Percentiles rank a stretch among this genome's conserved stretches.
Conservation (phyloP, 2,113 vertebrate species). For the Scatophagus argus region DNA sequence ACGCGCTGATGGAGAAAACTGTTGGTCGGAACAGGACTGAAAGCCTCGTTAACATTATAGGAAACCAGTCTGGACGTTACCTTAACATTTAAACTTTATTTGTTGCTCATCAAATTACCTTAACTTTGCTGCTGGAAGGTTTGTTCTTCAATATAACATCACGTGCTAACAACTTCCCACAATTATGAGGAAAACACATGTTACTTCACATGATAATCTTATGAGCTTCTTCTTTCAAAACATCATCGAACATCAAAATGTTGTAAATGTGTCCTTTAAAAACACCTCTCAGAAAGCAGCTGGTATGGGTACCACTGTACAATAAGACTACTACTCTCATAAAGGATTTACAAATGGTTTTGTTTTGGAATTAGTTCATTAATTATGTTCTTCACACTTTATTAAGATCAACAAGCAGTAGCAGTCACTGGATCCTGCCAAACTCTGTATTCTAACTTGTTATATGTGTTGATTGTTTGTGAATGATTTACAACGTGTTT, state of each 20-base stretch:
- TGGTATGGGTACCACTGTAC: background rate
- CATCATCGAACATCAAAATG: background rate
- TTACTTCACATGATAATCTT: constrained; percentile 16
- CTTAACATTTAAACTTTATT: background rate
- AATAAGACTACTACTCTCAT: too few species aligned
- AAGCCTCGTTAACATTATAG: background rate
- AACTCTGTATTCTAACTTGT: too few species aligned
- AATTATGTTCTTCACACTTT: too few species aligned
- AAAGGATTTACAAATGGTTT: too few species aligned
- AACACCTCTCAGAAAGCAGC: background rate
- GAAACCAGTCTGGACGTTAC: background rate
- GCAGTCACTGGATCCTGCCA: too few species aligned
- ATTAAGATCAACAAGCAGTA: too few species aligned
- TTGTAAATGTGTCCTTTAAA: background rate
- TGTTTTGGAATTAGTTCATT: too few species aligned
- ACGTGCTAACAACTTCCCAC: background rate
- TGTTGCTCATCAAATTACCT: background rate
- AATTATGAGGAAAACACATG: background rate
- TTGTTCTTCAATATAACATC: background rate
- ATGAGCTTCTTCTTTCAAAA: background rate
- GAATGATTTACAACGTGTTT: too few species aligned
- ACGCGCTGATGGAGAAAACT: background rate
- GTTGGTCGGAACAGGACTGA: too few species aligned
- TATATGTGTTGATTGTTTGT: too few species aligned
- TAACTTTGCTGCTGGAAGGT: background rate